A percentile compares a stretch with the other conserved stretches of the same genome.
These are phyloP conservation scores for Piscicola geometra DNA, from an alignment of 2,888 invertebrate genomes.

Conservation along the genomic window DNA sequence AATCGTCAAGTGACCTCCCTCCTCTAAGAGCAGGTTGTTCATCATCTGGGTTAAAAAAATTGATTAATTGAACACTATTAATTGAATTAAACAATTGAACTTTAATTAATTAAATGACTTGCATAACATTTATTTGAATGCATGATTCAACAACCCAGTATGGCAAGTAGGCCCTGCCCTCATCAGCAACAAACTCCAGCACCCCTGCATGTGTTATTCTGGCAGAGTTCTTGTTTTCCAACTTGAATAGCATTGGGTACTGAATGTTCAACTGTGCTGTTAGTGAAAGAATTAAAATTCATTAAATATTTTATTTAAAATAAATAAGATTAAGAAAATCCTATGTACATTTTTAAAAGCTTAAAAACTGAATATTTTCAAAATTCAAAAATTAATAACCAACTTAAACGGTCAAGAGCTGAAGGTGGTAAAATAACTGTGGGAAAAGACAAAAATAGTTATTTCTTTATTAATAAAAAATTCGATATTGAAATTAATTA, in stretches of 20 bases:
- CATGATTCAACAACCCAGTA: conserved; percentile 89
- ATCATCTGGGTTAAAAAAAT: conserved; percentile 71
- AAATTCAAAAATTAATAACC: conserved; percentile 43
- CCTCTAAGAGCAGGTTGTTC: conserved; percentile 82
- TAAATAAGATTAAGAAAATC: conserved; percentile 35
- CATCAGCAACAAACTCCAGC: conserved; percentile 95
- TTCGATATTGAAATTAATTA: too few species aligned
- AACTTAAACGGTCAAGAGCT: conserved; percentile 79
- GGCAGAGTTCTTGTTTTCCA: conserved; percentile 73
- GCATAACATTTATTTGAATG: too few species aligned
- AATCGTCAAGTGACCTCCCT: conserved; percentile 79
- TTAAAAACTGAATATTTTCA: neutral
- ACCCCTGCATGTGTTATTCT: conserved; percentile 90
- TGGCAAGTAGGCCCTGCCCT: conserved; percentile 94
- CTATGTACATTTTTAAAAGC: neutral
- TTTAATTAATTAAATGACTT: too few species aligned
- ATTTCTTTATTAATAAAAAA: too few species aligned
- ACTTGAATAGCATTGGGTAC: conserved; percentile 96
- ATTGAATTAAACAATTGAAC: too few species aligned
- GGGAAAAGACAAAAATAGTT: too few species aligned
- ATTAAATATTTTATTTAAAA: neutral
- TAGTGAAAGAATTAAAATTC: conserved; percentile 62
- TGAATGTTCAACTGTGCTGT: conserved; percentile 65
- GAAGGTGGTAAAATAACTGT: conserved; percentile 96
- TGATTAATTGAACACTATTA: too few species aligned